phyloP scores from a whole-genome alignment of 1,140 invertebrate genomes.

The Oppia nitens region DNA sequence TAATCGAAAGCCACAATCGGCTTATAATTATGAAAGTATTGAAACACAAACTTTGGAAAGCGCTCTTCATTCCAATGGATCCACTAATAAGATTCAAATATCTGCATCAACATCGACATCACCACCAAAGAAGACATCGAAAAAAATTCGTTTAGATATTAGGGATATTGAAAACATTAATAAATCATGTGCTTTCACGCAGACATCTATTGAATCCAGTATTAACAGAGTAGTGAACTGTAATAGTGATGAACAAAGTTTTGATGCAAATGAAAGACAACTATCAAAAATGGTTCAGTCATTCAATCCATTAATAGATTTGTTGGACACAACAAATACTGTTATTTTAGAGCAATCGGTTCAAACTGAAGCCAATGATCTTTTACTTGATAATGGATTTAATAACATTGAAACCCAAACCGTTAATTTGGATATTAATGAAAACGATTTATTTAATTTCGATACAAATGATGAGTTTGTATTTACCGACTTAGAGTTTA shows the following conservation, averaged over 20 bases:
- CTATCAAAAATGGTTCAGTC: no score
- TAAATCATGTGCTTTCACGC: background rate
- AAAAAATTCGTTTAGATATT: background rate
- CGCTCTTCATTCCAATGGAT: background rate
- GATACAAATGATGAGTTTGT: background rate
- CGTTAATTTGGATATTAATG: background rate
- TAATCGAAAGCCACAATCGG: background rate
- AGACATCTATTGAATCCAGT: background rate
- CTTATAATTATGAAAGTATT: slow-evolving; percentile 5
- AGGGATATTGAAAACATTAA: background rate
- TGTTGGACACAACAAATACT: background rate
- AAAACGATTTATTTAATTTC: background rate
- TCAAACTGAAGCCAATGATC: background rate
- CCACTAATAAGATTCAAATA: background rate
- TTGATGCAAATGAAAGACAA: no score
- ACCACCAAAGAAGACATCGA: background rate
- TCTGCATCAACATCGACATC: background rate
- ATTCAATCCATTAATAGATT: background rate
- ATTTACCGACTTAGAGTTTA: slow-evolving; percentile 10
- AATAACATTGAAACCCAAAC: slow-evolving; percentile 9
- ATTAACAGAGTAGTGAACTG: background rate
- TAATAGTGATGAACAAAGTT: no score
- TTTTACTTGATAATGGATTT: background rate
- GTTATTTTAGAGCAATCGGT: background rate
- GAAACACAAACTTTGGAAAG: slow-evolving; percentile 6